Conservation (phyloP, 2,113 vertebrate species). For the Pardalotus punctatus region DNA sequence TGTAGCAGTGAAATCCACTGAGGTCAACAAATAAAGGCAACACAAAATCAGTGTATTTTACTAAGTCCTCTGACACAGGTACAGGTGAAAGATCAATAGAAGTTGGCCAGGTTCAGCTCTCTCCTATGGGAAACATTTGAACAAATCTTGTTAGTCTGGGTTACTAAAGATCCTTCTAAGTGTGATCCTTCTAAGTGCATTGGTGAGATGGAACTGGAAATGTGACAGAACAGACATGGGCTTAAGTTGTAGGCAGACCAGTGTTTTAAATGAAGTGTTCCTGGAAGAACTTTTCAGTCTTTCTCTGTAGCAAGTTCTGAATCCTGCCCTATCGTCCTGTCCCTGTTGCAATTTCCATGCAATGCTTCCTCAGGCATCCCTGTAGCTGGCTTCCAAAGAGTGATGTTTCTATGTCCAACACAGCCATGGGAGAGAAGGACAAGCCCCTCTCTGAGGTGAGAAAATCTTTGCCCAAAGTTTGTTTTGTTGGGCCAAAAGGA, state of each 20-base stretch:
- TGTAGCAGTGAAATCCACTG: slow-evolving; percentile 5
- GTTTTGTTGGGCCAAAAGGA: neutral
- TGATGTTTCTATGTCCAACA: neutral
- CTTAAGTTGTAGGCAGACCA: neutral
- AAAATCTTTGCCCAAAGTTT: neutral
- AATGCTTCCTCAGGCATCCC: neutral
- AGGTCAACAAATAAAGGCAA: slow-evolving; percentile 21
- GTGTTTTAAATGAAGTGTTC: neutral
- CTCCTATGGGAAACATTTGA: neutral
- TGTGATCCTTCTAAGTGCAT: neutral
- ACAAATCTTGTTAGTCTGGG: neutral
- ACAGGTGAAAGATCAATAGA: slow-evolving; percentile 12
- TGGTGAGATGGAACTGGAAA: neutral
- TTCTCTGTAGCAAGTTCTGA: neutral
- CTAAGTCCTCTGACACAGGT: neutral
- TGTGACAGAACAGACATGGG: neutral
- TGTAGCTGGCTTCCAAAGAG: neutral
- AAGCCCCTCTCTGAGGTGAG: neutral
- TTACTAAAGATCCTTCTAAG: neutral
- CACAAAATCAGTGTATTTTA: neutral
- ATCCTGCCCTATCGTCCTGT: neutral
- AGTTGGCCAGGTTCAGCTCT: neutral
- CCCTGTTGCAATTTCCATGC: neutral
- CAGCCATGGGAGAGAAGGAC: neutral
- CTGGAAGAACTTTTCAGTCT: neutral